Conservation (phyloP, 2,797 vertebrate genomes). For the Champsocephalus esox region DNA sequence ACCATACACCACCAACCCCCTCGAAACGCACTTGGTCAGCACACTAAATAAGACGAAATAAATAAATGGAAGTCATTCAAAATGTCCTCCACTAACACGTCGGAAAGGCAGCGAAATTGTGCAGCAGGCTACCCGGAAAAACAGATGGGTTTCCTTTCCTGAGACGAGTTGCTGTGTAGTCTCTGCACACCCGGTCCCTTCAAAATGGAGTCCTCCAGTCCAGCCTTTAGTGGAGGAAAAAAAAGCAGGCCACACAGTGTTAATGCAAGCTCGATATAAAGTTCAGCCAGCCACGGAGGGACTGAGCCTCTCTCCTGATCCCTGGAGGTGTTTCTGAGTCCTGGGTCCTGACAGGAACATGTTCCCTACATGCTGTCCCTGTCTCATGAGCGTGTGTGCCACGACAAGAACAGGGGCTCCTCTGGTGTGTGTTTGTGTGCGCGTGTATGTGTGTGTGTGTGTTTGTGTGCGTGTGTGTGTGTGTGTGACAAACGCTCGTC, state of each 20-base stretch:
- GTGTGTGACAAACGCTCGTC: conserved; percentile 40
- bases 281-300: conserved; percentile 59
- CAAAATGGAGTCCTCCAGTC: conserved; percentile 87
- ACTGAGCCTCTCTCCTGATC: conserved; percentile 36
- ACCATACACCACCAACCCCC: conserved; percentile 30
- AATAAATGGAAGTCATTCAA: conserved; percentile 17
- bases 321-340: conserved; percentile 18
- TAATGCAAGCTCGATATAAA: conserved; percentile 65
- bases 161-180: conserved; percentile 65
- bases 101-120: conserved; percentile 47
- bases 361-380: conserved; percentile 47
- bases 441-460: conserved; percentile 23
- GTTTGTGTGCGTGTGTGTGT: conserved; percentile 28
- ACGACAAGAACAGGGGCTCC: conserved; percentile 48
- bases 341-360: conserved; percentile 22
- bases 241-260: conserved; percentile 77
- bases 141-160: conserved; percentile 56
- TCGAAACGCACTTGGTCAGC: conserved; percentile 23
- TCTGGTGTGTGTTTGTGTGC: conserved; percentile 8
- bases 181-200: conserved; percentile 73
- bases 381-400: conserved; percentile 60
- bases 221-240: conserved; percentile 55
- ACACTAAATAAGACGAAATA: conserved; percentile 21
- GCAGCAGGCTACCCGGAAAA: conserved; percentile 61
- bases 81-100: conserved; percentile 34